Evolutionary conservation across 2,888 invertebrate genomes (phyloP), one percentile per base, ranked within the genome.

Genomic region (Clistopyga incitator): DNA sequence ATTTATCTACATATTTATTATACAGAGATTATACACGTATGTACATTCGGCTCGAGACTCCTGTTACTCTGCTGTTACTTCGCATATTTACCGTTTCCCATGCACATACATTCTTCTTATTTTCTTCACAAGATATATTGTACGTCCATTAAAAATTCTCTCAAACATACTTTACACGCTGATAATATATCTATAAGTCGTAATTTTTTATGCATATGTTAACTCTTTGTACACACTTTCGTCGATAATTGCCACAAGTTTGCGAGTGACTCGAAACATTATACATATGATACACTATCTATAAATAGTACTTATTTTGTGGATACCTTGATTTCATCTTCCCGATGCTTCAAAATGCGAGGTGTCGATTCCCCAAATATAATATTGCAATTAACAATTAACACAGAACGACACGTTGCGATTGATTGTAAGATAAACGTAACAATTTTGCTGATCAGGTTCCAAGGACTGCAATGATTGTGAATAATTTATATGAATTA

Each of bases 361-460:
- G 88, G 84, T 85, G 23, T 86, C 64, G 72, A 83, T 87, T 84
- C 81, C 84, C 81, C 84, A 45, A 59, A 68, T 65, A 67, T 54
- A 42, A 70, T 38, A 38, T 42, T 56, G 23, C 13, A 54, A 56
- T 54, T 64, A 64, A 38, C 64, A 38, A 20, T 38, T 42, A 42
- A 64, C n/a, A 64, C 20, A 6, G n/a, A 56, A 68, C 29, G 29
- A 70, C 15, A 6, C 18, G 18, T 13, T 20, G 42, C 38, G 42
- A n/a, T 38, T 8, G 25, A 42, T 23, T 42, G 15, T 23, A 29
- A 23, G 42, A 38, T 20, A 20, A 29, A 54, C 20, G 6, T 64
- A 8, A n/a, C 38, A 64, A 20, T 20, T n/a, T n/a, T 64, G 18
- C 34, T 10, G 59, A 61, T 61, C 34, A n/a, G 34, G 6, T 50